Base-by-base conservation (phyloP, 2,888 invertebrate species). In the Folsomia manolachei region DNA sequence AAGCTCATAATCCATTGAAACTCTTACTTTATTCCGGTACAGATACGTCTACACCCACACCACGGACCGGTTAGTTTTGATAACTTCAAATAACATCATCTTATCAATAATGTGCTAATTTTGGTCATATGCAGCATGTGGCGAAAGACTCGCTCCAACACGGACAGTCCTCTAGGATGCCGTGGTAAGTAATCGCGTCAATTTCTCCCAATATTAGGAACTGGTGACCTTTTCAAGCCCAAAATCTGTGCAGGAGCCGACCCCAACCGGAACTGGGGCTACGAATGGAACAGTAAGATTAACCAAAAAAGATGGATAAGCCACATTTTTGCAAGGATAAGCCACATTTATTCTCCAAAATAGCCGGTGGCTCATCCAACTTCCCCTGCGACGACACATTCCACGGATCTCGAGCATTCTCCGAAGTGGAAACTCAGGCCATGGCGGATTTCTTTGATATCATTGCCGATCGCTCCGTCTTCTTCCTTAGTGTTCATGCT, bases 401-500 rank as follows among this genome's bases (percentile, higher is more conserved):
- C 63, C 77, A 77, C 61, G 80, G 80, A 39, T 66, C 70, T 9
- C 53, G 21, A n/a, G 78, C 74, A 18, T 80, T 80, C 66, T 75
- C 75, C n/a, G 77, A 80, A 66, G n/a, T 63, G 0, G 80, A 80
- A 56, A 71, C 73, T 1, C 56, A 73, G 68, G 81, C 83, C 64
- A 71, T 76, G 21, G 74, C 80, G 1, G 69, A 80, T 39, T 80
- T 73, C 63, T 78, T 65, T 73, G 74, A 71, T 18, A 75, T 73
- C 18, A 76, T 79, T 65, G 78, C 73, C 1, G 67, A 56, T 53
- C 74, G 75, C 60, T 68, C 78, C 1, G 74, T 72, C 26, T 76
- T 80, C 65, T 93, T 91, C 82, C 82, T 93, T 1, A 87, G 89
- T 0, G 88, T 92, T 82, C 93, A 93, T 83, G 90, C 92, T 0